Evolutionary conservation across 2,113 vertebrate genomes (phyloP), one percentile per base, ranked within the genome.

Genomic region (Hylia prasina): DNA sequence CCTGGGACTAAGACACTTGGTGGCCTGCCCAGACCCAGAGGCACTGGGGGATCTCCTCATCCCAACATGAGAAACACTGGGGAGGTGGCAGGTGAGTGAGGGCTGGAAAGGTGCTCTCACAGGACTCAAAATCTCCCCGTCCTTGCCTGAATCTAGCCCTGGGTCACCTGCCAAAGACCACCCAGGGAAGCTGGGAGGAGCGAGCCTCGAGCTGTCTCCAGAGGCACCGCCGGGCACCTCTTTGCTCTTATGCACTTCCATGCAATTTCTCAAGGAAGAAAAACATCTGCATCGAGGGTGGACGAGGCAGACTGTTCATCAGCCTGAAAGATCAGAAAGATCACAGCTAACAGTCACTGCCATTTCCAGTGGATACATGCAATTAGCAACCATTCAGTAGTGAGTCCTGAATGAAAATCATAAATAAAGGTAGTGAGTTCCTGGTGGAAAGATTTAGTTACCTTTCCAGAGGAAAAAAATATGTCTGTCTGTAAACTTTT

Each of bases 401-500:
- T 75, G 48, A 87, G 63, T 71, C 65, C 57, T 86, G 82, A 95
- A 89, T 63, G 87, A 93, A 94, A 94, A 88, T 53, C 71, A 75
- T 78, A 75, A 91, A 91, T 31, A 83, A 69, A 81, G 56, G 79
- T 87, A 40, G 28, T 53, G 77, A 39, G 44, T 28, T 94, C 73
- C 83, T 83, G 50, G 57, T 73, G 56, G 85, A 90, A 86, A 28
- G 3, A 66, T 79, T 91, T 78, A 39, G 19, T 94, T 91, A 91
- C 77, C 91, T 94, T 93, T 94, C 77, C 61, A 73, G 70, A 90
- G 40, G 31, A 91, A 96, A 94, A 86, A 57, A 89, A 54, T 70
- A 56, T 35, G 8, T 61, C 94, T 82, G 40, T 87, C 13, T 73
- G 70, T 66, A 91, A 97, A 92, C 92, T 96, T 96, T 91, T 87